Evolutionary conservation across 2,888 invertebrate species (phyloP), one percentile per base, ranked within the genome.

Genomic region (Anodontia alba): DNA sequence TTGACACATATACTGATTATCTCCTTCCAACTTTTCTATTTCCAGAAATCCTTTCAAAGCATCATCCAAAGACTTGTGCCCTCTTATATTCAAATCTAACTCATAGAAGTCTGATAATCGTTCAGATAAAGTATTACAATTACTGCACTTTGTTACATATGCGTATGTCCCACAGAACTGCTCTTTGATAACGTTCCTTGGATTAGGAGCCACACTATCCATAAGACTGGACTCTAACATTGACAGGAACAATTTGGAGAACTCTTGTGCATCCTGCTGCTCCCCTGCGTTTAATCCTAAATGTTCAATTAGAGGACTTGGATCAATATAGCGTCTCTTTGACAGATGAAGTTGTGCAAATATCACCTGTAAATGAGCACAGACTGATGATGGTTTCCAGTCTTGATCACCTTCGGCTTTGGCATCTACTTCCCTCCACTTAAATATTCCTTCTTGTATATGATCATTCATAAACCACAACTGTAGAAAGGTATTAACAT

Each of bases 251-350:
- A 96, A 94, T 91, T 96, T 96, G 17, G 96, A 96, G 93, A 96
- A 96, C 92, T 96, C 96, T 93, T 96, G 96, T 43, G 96, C 96
- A 94, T 96, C 96, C 94, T 95, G 89, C 86, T 96, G 96, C 46
- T 95, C 95, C 51, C 95, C 95, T 29, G 96, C 95, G 90, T 96
- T 96, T 71, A 96, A 92, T 7, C 96, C 95, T 10, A 96, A 93
- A 67, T 95, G 95, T 43, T 95, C 94, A 1, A 96, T 95, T 81
- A 96, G 95, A 78, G 95, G 95, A 54, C 95, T 95, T 2, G 96
- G 96, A 92, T 96, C 96, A 46, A 96, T 94, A 76, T 90, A 93
- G 89, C 95, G 94, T 85, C 95, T 93, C 80, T 95, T 95, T 62
- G 96, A 95, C 85, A 95, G 95, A 89, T 96, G 95, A 93, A 96